Evolutionary conservation across 2,113 vertebrate genomes (phyloP), one percentile per base, ranked within the genome.

Genomic region (Mus pahari): DNA sequence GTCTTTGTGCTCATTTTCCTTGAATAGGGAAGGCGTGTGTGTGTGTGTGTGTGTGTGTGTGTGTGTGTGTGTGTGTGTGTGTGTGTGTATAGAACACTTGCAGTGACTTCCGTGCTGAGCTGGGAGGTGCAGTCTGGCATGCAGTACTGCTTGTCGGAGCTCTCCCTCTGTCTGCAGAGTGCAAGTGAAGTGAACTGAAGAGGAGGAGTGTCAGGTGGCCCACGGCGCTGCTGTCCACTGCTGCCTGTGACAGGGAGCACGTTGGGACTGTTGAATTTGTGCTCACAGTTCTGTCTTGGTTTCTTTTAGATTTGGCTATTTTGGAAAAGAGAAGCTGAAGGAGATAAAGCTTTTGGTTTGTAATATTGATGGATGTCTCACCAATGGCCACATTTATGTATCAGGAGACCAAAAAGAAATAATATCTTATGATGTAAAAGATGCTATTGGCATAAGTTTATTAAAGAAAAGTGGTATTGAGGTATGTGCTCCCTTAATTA

Each of bases 281-380:
- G 77, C 96, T 97, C 95, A 97, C 81, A 97, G 50, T 66, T 96
- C 36, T n/a, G 8, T 97, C 96, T 84, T 94, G 91, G 78, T 90
- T 98, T 98, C 81, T 98, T 98, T 77, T 96, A 99, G 99, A 96
- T 99, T 98, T 60, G 99, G 99, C 20, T 99, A 99, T 98, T 99
- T 99, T 79, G 99, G 99, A 22, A 99, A 98, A 81, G 98, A 98
- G 78, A 98, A 98, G 3, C 98, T 99, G 1, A 99, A 99, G 91
- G 98, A 98, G 91, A 98, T 99, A 86, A 98, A 98, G 81, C 98
- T 99, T 28, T 95, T 99, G 97, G 98, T 99, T 94, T 99, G 99
- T 96, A 99, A 98, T 28, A 89, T 99, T 55, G 99, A 99, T 6
- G 99, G 99, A 12, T 99, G 99, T 96, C 97, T 99, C 94, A 99